Base-by-base conservation (phyloP, 1,140 invertebrate species). In the Riptortus pedestris region DNA sequence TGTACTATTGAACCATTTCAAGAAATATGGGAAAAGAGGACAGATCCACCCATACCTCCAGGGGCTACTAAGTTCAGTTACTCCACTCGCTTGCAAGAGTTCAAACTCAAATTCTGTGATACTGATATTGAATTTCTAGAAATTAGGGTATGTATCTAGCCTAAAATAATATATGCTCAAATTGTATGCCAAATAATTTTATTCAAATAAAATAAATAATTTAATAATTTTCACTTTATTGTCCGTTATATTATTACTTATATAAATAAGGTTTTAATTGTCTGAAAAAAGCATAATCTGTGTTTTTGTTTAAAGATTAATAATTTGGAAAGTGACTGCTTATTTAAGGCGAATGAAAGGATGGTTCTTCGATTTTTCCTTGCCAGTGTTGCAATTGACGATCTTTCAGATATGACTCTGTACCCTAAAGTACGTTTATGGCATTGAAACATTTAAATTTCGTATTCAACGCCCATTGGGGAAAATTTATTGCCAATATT, bases 261-360 rank as follows among this genome's bases (percentile, higher is more conserved):
- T n/a, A n/a, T n/a, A n/a, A n/a, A n/a, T n/a, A n/a, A n/a, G n/a
- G n/a, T n/a, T n/a, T n/a, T n/a, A n/a, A n/a, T n/a, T n/a, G n/a
- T n/a, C n/a, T n/a, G n/a, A n/a, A n/a, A n/a, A n/a, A n/a, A n/a
- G n/a, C n/a, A n/a, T n/a, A n/a, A n/a, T n/a, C 9, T 55, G 1
- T 55, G 16, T 48, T 16, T 48, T 57, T 64, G 22, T 1, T 58
- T 62, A 18, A 20, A 71, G 70, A 58, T 85, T 38, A 69, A 73
- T 62, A 82, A 84, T 1, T 70, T 89, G n/a, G 86, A 90, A 73
- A 82, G 83, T 68, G 81, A 86, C 76, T 85, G 85, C 70, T 79
- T 87, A 61, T 86, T 88, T 71, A 83, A 87, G 73, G 85, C 85
- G n/a, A 85, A 89, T 70, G 86, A 89, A 68, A 78, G 85, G 68